Base-by-base conservation (phyloP, 2,113 vertebrate genomes). In the Oryzias javanicus region DNA sequence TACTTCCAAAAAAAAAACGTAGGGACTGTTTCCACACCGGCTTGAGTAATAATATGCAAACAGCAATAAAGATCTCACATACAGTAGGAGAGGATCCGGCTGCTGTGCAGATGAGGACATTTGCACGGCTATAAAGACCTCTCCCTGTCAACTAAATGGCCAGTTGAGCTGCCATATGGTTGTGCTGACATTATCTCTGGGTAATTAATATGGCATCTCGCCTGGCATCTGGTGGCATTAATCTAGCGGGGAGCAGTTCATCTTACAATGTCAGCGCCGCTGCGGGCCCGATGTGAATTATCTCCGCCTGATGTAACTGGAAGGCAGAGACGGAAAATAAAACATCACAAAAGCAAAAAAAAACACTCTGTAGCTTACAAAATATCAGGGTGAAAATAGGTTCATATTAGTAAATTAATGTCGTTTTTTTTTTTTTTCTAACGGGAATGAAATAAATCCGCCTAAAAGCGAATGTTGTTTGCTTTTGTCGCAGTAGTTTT, bases 161-260 rank as follows among this genome's bases (percentile, higher is more conserved):
- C 90, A 86, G 87, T 89, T 86, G 86, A 88, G 89, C 82, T 79
- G 88, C 87, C 90, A 91, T 91, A 92, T 92, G 90, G 89, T 82
- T 79, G 80, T 65, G 82, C 84, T 91, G 90, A 88, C 90, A 91
- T 91, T 91, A 91, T 91, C 88, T 89, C 84, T 85, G 89, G 85
- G 89, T 91, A 91, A 91, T 90, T 91, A 91, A 92, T 91, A 91
- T 89, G 88, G 89, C 89, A 91, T 89, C 90, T 87, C 86, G 86
- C 87, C 84, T 90, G 90, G 89, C 90, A 91, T 91, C 90, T 91
- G 90, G 90, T 89, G 86, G 85, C 90, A 92, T 91, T 91, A 90
- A 90, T 91, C 90, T 91, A 78, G 81, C 82, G 72, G 78, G 46
- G 86, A 88, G 84, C 78, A 51, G 73, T 80, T 81, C 83, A 85